These are phyloP conservation scores for Galemys pyrenaicus DNA, from an alignment of 2,113 vertebrate species.

Conservation along the genomic window DNA sequence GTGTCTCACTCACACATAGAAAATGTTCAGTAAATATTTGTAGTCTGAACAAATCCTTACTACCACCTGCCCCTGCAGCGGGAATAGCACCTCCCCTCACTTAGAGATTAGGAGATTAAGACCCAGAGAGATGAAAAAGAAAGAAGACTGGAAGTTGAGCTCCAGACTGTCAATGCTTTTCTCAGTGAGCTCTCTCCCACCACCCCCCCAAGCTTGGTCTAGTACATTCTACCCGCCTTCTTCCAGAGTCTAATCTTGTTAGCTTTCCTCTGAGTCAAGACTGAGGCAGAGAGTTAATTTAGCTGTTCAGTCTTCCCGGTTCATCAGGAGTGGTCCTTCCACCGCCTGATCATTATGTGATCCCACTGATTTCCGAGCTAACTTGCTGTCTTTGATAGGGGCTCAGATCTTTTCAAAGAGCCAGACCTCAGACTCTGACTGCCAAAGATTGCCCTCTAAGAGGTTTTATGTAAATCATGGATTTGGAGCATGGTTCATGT, in stretches of 20 bases:
- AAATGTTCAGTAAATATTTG: background rate
- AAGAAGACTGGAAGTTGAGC: background rate
- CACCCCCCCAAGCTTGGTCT: background rate
- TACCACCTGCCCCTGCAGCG: background rate
- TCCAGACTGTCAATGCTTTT: background rate
- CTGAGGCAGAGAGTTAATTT: slow-evolving; percentile 49
- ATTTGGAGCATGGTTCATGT: background rate
- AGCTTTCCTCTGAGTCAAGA: background rate
- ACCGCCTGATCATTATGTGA: background rate
- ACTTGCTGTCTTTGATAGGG: slow-evolving; percentile 55
- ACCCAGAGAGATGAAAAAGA: background rate
- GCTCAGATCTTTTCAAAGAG: slow-evolving; percentile 69
- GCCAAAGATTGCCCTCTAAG: slow-evolving; percentile 28
- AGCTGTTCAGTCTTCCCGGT: background rate
- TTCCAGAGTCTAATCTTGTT: slow-evolving; percentile 24
- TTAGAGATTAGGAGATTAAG: background rate
- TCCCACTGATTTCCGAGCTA: slow-evolving; percentile 38
- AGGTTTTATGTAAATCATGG: slow-evolving; percentile 54
- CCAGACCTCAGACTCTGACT: slow-evolving; percentile 54
- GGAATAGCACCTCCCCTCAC: background rate
- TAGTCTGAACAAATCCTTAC: background rate
- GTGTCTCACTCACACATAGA: background rate
- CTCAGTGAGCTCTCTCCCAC: background rate
- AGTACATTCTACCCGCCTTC: background rate
- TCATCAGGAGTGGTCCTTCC: slow-evolving; percentile 16